Evolutionary conservation across 2,113 vertebrate species (phyloP), one percentile per base, ranked within the genome.

Genomic region (Triplophysa tibetana): DNA sequence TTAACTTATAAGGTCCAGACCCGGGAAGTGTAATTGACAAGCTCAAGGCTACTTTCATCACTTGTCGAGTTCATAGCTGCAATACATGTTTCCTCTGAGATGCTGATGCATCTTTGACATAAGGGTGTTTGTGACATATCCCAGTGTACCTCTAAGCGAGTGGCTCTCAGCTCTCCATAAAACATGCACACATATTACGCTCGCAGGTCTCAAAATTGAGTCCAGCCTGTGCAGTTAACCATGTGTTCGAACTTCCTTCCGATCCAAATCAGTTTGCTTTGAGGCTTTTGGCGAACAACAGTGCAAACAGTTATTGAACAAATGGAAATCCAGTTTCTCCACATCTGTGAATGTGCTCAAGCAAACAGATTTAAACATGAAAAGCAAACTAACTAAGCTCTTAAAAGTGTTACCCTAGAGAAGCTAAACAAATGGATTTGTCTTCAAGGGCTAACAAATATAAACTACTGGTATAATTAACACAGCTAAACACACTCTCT

Each of bases 41-140:
- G 93, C 93, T 95, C 93, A 92, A 94, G 94, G 94, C 91, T 92
- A 93, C 95, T 95, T 96, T 96, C 94, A 95, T 96, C 94, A 94
- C 94, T 94, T 95, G 95, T 95, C 93, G 91, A 94, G 93, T 94
- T 94, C 93, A 93, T 95, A 94, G 90, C 89, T 75, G 91, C 94
- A 95, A 92, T 93, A 94, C 92, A 93, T 94, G 95, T 94, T 95
- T 95, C 92, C 92, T 94, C 90, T 90, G 90, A 93, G 93, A 95
- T 91, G 92, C 94, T 90, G 92, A 87, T 93, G 90, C 87, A 91
- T 95, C 93, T 93, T 88, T 92, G 94, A 94, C 90, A 89, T 77
- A 82, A 87, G 82, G 83, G 94, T 94, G 94, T 93, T 94, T 93
- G 91, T 93, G 93, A 95, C 93, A 95, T 91, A 94, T 75, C 92